phyloP scores from a whole-genome alignment of 1,140 invertebrate genomes.

The Sycophaga agraensis region DNA sequence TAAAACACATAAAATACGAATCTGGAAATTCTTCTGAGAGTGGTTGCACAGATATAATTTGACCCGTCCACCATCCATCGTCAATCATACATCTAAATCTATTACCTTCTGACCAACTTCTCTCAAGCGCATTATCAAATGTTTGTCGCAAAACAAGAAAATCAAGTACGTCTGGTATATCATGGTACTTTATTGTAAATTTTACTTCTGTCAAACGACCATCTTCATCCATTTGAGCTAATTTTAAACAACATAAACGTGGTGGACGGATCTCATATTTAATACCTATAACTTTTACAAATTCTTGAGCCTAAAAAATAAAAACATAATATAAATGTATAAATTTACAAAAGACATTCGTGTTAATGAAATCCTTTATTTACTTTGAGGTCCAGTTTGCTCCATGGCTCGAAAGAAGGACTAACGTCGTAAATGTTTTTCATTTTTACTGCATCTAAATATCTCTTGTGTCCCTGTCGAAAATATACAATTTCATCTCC shows the following conservation, averaged over 20 bases:
- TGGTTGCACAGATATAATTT: conserved; percentile 72
- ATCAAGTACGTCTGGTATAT: conserved; percentile 95
- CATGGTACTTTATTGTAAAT: conserved; percentile 93
- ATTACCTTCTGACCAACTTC: conserved; percentile 81
- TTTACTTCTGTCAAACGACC: conserved; percentile 68
- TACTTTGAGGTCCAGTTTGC: conserved; percentile 64
- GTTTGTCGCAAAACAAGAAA: conserved; percentile 91
- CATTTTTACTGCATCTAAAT: conserved; percentile 82
- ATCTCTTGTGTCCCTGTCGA: conserved; percentile 84
- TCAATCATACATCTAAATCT: conserved; percentile 94
- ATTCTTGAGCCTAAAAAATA: conserved; percentile 79
- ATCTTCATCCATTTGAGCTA: conserved; percentile 76
- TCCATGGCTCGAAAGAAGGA: conserved; percentile 74
- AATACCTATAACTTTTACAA: conserved; percentile 90
- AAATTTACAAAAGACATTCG: no score
- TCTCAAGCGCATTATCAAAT: conserved; percentile 78
- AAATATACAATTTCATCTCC: conserved; percentile 95
- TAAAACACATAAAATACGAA: conserved; percentile 84
- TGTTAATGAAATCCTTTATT: no score
- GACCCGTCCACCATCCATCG: conserved; percentile 94
- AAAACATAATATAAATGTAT: no score
- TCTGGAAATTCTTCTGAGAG: conserved; percentile 70
- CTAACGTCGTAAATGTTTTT: conserved; percentile 83
- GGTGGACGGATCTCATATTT: conserved; percentile 93
- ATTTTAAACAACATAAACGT: conserved; percentile 84